phyloP scores from a whole-genome alignment of 2,888 invertebrate genomes.

The Hydroisotoma schaefferi region DNA sequence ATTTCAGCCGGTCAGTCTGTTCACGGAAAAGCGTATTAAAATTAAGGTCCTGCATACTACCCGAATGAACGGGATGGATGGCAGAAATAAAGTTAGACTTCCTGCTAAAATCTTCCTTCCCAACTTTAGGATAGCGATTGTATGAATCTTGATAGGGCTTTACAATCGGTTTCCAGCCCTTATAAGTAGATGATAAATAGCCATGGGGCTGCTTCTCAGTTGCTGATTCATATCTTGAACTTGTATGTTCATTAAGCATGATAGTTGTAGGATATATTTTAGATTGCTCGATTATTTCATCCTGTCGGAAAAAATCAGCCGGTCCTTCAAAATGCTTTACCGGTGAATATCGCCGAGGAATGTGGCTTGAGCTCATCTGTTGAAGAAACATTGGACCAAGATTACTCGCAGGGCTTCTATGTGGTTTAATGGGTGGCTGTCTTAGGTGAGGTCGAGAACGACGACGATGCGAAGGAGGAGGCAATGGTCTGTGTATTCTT shows the following conservation, averaged over 20 bases:
- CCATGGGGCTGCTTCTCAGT: conserved; percentile 30
- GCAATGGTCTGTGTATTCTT: background rate
- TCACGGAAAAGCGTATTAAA: conserved; percentile 45
- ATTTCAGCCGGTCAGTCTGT: conserved; percentile 41
- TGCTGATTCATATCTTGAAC: background rate
- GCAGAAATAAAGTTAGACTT: background rate
- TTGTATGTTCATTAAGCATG: background rate
- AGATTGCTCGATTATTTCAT: conserved; percentile 11
- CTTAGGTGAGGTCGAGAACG: conserved; percentile 25
- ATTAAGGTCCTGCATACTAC: conserved; percentile 18
- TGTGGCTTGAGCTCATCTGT: conserved; percentile 20
- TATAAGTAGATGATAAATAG: conserved; percentile 43
- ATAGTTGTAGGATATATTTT: conserved; percentile 4
- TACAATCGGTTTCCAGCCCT: conserved; percentile 48
- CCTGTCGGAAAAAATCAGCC: conserved; percentile 19
- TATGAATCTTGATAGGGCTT: conserved; percentile 40
- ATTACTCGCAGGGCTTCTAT: background rate
- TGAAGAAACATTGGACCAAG: conserved; percentile 6
- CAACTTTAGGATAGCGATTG: conserved; percentile 8
- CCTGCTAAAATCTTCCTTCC: background rate
- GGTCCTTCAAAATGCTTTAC: conserved; percentile 12
- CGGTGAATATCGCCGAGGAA: conserved; percentile 10
- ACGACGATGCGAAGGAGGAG: conserved; percentile 19
- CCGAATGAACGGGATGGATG: background rate
- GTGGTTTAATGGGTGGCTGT: conserved; percentile 6